Conservation (phyloP, 1,140 invertebrate genomes). For the Drosophila sp. region DNA sequence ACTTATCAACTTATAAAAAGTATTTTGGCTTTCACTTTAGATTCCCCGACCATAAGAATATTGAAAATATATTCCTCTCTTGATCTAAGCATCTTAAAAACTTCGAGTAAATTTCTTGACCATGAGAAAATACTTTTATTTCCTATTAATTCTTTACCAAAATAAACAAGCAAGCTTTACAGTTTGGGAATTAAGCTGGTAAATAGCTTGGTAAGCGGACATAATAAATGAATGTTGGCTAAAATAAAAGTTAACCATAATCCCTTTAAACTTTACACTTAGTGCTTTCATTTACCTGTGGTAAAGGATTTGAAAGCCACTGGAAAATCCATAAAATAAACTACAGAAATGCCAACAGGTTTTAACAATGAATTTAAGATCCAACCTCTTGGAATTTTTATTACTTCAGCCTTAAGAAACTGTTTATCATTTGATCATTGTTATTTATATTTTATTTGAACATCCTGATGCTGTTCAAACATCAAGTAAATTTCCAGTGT, state of each 20-base stretch:
- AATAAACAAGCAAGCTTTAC: too few species aligned
- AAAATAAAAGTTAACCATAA: conserved; percentile 1
- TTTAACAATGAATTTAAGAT: not conserved
- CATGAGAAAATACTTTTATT: too few species aligned
- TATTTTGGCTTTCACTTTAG: too few species aligned
- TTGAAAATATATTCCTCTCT: too few species aligned
- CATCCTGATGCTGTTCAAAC: not conserved
- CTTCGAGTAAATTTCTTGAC: too few species aligned
- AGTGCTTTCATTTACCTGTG: not conserved
- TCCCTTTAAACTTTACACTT: not conserved
- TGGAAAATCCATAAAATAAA: not conserved
- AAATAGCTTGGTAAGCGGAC: not conserved
- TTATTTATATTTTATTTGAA: conserved; percentile 6
- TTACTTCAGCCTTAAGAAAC: not conserved
- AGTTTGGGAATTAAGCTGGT: not conserved
- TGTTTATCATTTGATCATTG: not conserved
- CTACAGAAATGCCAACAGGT: not conserved
- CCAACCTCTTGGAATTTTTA: too few species aligned
- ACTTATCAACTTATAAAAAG: too few species aligned
- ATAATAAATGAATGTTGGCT: conserved; percentile 1
- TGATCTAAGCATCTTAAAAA: too few species aligned
- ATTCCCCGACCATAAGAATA: too few species aligned
- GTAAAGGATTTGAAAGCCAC: not conserved
- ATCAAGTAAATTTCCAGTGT: conserved; percentile 1
- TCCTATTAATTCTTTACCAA: too few species aligned